Evolutionary conservation across 2,113 vertebrate species (phyloP).

Genomic region (Montifringilla adamsi): DNA sequence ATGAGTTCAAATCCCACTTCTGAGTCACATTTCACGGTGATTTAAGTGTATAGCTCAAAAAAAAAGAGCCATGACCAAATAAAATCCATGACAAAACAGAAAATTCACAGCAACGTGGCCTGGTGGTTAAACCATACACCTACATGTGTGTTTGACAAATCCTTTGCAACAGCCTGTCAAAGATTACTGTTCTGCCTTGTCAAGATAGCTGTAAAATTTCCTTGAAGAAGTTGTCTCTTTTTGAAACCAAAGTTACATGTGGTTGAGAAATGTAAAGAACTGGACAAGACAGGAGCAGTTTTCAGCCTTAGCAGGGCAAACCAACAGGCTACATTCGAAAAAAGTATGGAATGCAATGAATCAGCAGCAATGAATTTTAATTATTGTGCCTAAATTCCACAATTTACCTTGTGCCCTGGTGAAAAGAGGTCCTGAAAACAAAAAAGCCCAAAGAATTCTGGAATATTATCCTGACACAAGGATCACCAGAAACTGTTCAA

Average conservation of each 20-base stretch:
- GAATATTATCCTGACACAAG: neutral
- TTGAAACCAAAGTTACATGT: neutral
- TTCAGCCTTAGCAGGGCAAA: neutral
- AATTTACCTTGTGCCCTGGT: neutral
- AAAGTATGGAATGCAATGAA: neutral
- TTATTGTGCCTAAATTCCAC: neutral
- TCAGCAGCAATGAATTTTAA: neutral
- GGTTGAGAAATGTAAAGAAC: neutral
- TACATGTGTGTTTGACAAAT: neutral
- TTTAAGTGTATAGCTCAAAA: accelerated
- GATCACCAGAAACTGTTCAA: neutral
- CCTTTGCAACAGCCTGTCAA: neutral
- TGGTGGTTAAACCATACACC: neutral
- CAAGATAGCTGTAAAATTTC: neutral
- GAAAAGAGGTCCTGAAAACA: neutral
- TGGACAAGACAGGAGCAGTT: neutral
- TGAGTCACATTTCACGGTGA: neutral
- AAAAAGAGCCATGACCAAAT: neutral
- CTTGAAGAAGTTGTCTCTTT: neutral
- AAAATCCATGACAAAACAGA: neutral
- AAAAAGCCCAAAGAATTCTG: neutral
- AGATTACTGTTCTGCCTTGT: neutral
- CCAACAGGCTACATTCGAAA: neutral
- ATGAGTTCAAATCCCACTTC: neutral
- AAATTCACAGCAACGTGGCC: neutral